Evolutionary conservation across 2,797 vertebrate species (phyloP).

Genomic region (Todus mexicanus): DNA sequence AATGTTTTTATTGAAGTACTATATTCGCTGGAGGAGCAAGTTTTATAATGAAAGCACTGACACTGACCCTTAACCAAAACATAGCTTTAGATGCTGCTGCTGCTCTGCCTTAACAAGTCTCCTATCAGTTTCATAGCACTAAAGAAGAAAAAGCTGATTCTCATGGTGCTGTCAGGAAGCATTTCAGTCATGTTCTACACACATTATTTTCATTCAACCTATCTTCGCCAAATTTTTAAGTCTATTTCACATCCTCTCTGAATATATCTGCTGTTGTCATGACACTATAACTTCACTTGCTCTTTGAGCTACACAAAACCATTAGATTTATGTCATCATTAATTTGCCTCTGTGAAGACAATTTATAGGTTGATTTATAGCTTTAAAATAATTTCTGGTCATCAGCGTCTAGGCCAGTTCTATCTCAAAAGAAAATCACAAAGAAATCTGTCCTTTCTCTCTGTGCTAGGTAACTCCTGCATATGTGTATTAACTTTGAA

Average conservation of each 20-base stretch:
- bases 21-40: slow-evolving; percentile 4
- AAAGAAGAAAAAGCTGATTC: slow-evolving; percentile 46
- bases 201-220: slow-evolving; percentile 6
- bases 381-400: slow-evolving; percentile 1
- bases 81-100: neutral
- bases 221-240: slow-evolving; percentile 44
- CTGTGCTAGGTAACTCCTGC: neutral
- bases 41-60: slow-evolving; percentile 23
- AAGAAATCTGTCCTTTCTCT: neutral
- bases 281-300: slow-evolving; percentile 1
- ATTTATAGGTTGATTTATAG: neutral
- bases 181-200: slow-evolving; percentile 26
- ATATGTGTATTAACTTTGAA: neutral
- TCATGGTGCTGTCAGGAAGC: neutral
- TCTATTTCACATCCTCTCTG: slow-evolving; percentile 19
- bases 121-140: neutral
- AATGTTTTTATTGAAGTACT: neutral
- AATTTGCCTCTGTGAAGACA: slow-evolving; percentile 19
- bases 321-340: slow-evolving; percentile 37
- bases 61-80: slow-evolving; percentile 17
- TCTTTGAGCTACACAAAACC: slow-evolving; percentile 23
- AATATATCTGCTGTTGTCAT: slow-evolving; percentile 42
- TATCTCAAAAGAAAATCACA: neutral
- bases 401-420: neutral
- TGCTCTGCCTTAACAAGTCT: neutral